Base-by-base conservation (phyloP, 2,797 vertebrate species). In the Nannoperca obscura region DNA sequence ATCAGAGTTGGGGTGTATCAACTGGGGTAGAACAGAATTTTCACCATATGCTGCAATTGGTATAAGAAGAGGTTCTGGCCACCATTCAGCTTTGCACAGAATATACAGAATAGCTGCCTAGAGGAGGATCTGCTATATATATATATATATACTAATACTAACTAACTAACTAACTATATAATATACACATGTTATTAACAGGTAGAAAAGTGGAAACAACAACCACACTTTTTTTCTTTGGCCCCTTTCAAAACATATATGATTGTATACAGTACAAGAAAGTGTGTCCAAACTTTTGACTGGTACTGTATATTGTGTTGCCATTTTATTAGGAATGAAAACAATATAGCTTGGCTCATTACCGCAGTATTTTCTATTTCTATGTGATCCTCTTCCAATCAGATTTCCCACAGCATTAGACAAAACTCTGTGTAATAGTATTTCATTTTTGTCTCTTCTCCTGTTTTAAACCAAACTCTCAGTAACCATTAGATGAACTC, bases 1-100 rank as follows among this genome's bases (percentile, higher is more conserved):
- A 88, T 83, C 74, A 74, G 57, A 88, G 74, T 72, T 67, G 36
- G 22, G 20, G 70, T 91, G 75, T 69, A 76, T 68, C 24, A 70
- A 49, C 62, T 47, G 79, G 47, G 22, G 65, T 61, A 57, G 20
- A 72, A 52, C 47, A 69, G 22, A 59, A 36, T 72, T 87, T 69
- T 61, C 11, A 70, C 38, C 19, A 66, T 67, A 38, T 58, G 17
- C 52, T 78, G 5, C 27, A 38, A 67, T 76, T 46, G 49, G 8
- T 47, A 49, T 73, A 52, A 40, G 40, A 61, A 63, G 7, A 46
- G 17, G 40, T 71, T 78, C 68, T 78, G 65, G 50, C 64, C 13
- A 50, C 66, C 10, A 42, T 55, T 58, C 36, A 71, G 15, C 8
- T 71, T 58, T 71, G 4, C 22, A 46, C 17, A 50, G 8, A 52